These are phyloP conservation scores for Micrastur ruficollis DNA, from an alignment of 2,797 vertebrate genomes.

Conservation along the genomic window DNA sequence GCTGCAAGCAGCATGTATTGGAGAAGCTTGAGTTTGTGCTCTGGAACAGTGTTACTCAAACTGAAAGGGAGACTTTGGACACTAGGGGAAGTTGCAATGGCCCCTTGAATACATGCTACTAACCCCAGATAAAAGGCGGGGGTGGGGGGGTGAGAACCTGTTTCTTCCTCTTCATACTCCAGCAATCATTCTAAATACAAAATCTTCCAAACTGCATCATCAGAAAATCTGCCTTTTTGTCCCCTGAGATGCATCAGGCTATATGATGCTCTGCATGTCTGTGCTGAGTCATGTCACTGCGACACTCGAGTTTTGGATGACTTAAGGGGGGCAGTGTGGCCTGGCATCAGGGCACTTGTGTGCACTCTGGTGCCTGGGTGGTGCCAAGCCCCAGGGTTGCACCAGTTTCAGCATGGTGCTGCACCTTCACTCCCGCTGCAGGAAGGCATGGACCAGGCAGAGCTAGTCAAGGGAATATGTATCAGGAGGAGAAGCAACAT, in stretches of 20 bases:
- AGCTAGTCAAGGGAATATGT: accelerated
- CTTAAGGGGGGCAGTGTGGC: background rate
- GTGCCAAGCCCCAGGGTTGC: background rate
- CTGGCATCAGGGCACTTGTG: background rate
- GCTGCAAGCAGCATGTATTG: background rate
- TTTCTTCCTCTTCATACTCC: background rate
- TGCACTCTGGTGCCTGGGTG: background rate
- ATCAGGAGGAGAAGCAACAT: background rate
- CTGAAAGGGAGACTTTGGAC: background rate
- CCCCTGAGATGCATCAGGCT: background rate
- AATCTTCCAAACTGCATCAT: background rate
- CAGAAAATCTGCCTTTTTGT: background rate
- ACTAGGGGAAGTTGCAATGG: accelerated
- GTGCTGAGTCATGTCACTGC: accelerated
- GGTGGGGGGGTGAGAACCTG: too few relatives aligned
- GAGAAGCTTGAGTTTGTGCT: background rate
- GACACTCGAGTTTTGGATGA: background rate
- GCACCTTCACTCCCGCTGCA: accelerated
- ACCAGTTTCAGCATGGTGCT: background rate
- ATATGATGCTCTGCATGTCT: accelerated
- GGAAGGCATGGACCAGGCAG: accelerated
- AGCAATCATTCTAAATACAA: background rate
- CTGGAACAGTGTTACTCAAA: background rate
- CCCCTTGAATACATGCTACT: background rate
- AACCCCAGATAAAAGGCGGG: background rate